Evolutionary conservation across 1,140 invertebrate genomes (phyloP).

Genomic region (Polyergus mexicanus): DNA sequence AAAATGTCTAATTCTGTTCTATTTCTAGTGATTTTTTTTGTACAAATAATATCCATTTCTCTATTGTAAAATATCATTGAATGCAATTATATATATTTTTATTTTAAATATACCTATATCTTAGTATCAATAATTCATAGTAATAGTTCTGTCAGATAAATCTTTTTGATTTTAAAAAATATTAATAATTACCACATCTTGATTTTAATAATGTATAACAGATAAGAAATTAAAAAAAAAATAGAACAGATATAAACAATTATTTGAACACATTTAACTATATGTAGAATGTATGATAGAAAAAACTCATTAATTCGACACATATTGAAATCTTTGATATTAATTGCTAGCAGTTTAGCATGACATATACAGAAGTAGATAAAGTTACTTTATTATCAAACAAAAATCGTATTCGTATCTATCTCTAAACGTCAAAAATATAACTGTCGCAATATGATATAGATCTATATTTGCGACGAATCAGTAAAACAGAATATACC

Average conservation of each 20-base stretch:
- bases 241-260: neutral
- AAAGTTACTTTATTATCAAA: conserved; percentile 69
- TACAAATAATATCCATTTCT: neutral
- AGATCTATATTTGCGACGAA: conserved; percentile 69
- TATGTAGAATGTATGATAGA: neutral
- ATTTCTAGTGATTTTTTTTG: neutral
- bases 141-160: conserved; percentile 13
- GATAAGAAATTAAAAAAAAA: neutral
- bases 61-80: neutral
- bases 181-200: neutral
- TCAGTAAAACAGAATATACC: conserved; percentile 67
- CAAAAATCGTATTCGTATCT: conserved; percentile 29
- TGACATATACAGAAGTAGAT: conserved; percentile 67
- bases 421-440: conserved; percentile 67
- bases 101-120: conserved; percentile 7
- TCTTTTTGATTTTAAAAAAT: conserved; percentile 5
- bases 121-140: conserved; percentile 7
- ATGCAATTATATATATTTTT: neutral
- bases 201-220: neutral
- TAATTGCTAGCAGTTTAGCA: conserved; percentile 69
- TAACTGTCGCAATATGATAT: conserved; percentile 61
- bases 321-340: conserved; percentile 20
- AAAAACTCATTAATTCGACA: neutral
- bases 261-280: neutral
- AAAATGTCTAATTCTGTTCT: conserved; percentile 6